These are phyloP conservation scores for Oreotrochilus melanogaster DNA, from an alignment of 2,113 vertebrate species.

Conservation along the genomic window DNA sequence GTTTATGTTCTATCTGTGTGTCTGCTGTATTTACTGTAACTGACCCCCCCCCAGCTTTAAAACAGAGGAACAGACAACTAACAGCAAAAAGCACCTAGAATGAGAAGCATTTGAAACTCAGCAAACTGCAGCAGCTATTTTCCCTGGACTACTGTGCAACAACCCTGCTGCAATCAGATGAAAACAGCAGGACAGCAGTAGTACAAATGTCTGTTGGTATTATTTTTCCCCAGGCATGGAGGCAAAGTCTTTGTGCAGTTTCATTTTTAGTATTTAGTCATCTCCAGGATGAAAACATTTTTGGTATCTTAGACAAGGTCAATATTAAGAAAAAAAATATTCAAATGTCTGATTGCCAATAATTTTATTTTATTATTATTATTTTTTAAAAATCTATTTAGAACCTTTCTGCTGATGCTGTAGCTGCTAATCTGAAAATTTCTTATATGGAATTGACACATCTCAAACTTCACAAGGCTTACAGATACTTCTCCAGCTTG, in stretches of 20 bases:
- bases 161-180: slow-evolving; percentile 6
- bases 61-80: not conserved
- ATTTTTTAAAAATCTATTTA: not conserved
- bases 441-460: not conserved
- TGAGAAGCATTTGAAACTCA: slow-evolving; percentile 40
- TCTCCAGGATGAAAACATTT: not conserved
- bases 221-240: not conserved
- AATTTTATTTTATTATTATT: not conserved
- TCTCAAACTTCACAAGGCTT: not conserved
- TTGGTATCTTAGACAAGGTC: not conserved
- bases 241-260: not conserved
- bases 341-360: not conserved
- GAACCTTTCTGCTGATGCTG: not conserved
- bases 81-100: not conserved
- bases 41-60: not conserved
- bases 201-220: not conserved
- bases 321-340: not conserved
- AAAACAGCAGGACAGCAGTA: slow-evolving; percentile 34
- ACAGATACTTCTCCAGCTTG: not conserved
- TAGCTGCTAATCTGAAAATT: not conserved
- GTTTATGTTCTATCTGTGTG: not conserved
- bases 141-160: not conserved
- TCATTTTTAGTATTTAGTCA: not conserved
- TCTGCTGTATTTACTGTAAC: not conserved
- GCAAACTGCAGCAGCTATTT: slow-evolving; percentile 21